Evolutionary conservation across 2,113 vertebrate species (phyloP).

Genomic region (Mohoua ochrocephala): DNA sequence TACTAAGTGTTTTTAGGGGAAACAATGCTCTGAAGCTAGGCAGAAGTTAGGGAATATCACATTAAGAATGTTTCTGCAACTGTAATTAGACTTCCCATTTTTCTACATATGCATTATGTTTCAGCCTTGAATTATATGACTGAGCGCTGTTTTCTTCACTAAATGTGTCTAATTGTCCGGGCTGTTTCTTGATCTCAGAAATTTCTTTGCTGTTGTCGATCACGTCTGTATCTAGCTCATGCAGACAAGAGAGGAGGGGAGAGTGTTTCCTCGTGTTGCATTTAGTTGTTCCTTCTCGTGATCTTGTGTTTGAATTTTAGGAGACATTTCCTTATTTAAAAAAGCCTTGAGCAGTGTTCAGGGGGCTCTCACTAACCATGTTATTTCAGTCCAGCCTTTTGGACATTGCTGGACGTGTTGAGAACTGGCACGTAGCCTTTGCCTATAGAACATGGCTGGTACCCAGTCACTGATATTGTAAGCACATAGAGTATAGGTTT

Average conservation of each 20-base stretch:
- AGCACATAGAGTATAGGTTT: background rate
- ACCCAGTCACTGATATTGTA: rapidly evolving
- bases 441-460: background rate
- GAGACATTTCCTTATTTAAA: background rate
- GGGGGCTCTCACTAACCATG: background rate
- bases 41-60: background rate
- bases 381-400: background rate
- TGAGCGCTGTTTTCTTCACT: background rate
- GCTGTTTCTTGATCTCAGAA: background rate
- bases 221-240: background rate
- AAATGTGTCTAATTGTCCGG: background rate
- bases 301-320: background rate
- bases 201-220: background rate
- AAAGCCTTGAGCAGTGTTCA: background rate
- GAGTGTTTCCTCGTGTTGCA: background rate
- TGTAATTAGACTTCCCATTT: background rate
- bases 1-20: background rate
- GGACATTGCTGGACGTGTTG: background rate
- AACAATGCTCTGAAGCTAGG: background rate
- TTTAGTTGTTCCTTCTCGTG: background rate
- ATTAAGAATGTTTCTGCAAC: background rate
- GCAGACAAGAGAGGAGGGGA: background rate
- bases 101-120: background rate
- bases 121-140: background rate
- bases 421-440: background rate